Percentiles rank a stretch among this genome's conserved stretches.
These are phyloP conservation scores for Dicentrarchus labrax DNA, from an alignment of 2,113 vertebrate genomes.

Conservation along the genomic window DNA sequence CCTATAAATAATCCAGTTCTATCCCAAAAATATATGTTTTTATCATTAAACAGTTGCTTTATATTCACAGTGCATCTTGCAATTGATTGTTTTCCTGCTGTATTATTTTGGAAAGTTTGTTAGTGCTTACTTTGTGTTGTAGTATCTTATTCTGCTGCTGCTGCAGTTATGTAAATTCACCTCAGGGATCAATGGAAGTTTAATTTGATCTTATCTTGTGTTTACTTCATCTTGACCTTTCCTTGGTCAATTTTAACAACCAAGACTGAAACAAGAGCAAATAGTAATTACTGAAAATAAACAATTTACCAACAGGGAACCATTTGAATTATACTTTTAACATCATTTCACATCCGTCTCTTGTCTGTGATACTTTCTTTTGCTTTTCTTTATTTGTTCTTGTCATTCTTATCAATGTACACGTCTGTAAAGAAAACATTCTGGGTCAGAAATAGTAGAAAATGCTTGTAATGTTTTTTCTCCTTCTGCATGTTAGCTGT, in stretches of 20 bases:
- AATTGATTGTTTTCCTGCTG: not conserved
- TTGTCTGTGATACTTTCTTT: not conserved
- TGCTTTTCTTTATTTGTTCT: not conserved
- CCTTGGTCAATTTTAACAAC: not conserved
- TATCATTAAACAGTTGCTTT: not conserved
- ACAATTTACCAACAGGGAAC: not conserved
- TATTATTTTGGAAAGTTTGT: not conserved
- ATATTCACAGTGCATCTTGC: not conserved
- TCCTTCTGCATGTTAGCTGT: not conserved
- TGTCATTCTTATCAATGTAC: not conserved
- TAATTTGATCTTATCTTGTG: not conserved
- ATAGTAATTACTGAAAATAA: not conserved
- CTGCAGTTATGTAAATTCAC: not conserved
- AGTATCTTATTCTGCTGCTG: not conserved
- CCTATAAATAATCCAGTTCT: not conserved
- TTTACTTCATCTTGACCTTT: slow-evolving; percentile 14
- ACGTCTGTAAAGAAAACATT: not conserved
- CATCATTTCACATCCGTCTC: not conserved
- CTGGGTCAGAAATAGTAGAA: not conserved
- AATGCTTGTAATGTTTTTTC: not conserved
- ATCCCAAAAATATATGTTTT: too few relatives aligned
- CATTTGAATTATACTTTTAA: not conserved
- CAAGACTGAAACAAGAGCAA: not conserved
- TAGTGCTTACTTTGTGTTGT: not conserved
- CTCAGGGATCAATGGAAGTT: not conserved